phyloP scores from a whole-genome alignment of 2,797 vertebrate genomes.

The Darevskia mixta region DNA sequence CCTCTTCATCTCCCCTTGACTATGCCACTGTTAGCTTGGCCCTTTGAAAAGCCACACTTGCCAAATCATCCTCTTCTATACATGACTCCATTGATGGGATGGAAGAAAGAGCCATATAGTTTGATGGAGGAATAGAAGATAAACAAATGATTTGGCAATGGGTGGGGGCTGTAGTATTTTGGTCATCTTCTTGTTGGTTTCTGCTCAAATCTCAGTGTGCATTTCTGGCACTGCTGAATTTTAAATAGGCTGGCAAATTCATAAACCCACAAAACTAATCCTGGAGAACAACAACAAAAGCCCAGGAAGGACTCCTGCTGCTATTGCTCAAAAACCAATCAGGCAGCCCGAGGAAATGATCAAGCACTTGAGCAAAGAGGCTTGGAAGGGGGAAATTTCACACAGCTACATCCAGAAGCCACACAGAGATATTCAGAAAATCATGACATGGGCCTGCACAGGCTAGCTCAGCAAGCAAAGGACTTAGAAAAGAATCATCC shows the following conservation, averaged over 20 bases:
- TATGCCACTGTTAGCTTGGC: too few relatives aligned
- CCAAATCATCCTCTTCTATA: neutral
- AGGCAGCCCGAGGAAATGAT: neutral
- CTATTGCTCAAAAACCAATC: neutral
- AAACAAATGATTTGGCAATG: too few relatives aligned
- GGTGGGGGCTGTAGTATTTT: neutral
- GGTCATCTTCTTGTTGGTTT: neutral
- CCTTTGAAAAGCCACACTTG: neutral
- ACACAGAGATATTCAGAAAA: neutral
- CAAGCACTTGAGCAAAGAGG: neutral
- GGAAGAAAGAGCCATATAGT: neutral
- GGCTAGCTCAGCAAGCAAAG: neutral
- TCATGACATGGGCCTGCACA: neutral
- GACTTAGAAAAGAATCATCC: neutral
- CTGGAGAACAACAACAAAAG: neutral
- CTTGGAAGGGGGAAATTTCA: neutral
- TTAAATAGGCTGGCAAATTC: neutral
- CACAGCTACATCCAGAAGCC: too few relatives aligned
- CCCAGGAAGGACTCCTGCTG: neutral
- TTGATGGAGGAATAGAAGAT: neutral
- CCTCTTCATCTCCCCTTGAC: too few relatives aligned
- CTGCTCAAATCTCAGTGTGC: neutral
- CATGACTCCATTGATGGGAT: neutral
- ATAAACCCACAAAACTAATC: neutral
- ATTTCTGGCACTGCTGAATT: neutral